A percentile compares a stretch with the other conserved stretches of the same genome.
phyloP scores from a whole-genome alignment of 2,888 invertebrate species.

The Caenorhabditis virilis region DNA sequence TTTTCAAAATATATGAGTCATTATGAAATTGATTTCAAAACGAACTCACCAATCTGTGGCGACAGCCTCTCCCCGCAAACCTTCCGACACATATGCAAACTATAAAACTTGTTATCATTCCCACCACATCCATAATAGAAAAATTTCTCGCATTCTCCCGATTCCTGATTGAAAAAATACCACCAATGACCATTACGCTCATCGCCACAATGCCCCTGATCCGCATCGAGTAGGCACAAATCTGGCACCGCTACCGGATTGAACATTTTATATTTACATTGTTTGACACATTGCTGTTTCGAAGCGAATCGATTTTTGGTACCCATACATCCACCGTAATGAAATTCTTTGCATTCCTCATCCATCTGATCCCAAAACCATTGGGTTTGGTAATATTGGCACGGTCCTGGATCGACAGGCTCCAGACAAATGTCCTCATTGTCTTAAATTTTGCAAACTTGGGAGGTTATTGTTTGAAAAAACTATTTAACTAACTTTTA shows the following conservation, averaged over 20 bases:
- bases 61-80: constrained; percentile 61
- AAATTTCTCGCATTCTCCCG: constrained; percentile 57
- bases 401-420: constrained; percentile 59
- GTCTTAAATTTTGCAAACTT: constrained; percentile 29
- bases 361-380: constrained; percentile 62
- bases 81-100: constrained; percentile 59
- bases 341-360: constrained; percentile 60
- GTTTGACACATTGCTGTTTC: constrained; percentile 60
- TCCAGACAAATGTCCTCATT: constrained; percentile 45
- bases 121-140: constrained; percentile 64
- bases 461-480: too few species aligned
- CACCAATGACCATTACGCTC: constrained; percentile 54
- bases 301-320: constrained; percentile 58
- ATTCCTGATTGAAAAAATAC: constrained; percentile 61
- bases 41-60: constrained; percentile 61
- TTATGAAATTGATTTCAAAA: too few species aligned
- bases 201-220: constrained; percentile 61
- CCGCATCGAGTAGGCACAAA: constrained; percentile 59
- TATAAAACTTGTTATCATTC: constrained; percentile 65
- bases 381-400: constrained; percentile 57
- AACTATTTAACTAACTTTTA: too few species aligned
- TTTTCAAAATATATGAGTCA: too few species aligned
- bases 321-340: constrained; percentile 65
- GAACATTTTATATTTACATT: constrained; percentile 62
- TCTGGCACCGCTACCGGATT: constrained; percentile 62